A percentile compares a stretch with the other conserved stretches of the same genome.
Evolutionary conservation across 2,797 vertebrate species (phyloP).

Genomic region (Fistularia tabacaria): DNA sequence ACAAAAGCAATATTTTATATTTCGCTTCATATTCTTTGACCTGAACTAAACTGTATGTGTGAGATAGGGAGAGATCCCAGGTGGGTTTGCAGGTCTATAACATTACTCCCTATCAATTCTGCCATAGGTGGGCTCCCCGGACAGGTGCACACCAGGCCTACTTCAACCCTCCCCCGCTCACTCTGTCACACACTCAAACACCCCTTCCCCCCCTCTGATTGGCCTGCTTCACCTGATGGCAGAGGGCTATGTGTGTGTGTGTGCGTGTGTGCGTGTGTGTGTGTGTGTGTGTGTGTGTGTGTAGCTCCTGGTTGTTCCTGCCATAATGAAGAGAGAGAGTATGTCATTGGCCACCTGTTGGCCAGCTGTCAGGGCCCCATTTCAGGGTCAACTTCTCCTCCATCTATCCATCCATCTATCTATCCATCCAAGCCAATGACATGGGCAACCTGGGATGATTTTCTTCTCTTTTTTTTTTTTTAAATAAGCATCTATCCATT

Average conservation of each 20-base stretch:
- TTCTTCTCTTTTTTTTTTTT: neutral
- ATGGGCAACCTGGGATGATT: too few relatives aligned
- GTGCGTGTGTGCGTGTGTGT: constrained; percentile 36
- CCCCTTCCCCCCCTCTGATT: constrained; percentile 6
- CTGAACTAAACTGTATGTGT: too few relatives aligned
- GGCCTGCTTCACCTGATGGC: constrained; percentile 48
- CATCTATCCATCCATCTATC: constrained; percentile 10
- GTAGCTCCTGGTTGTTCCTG: constrained; percentile 38
- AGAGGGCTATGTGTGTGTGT: constrained; percentile 30
- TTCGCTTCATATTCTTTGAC: too few relatives aligned
- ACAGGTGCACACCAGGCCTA: constrained; percentile 57
- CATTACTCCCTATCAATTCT: constrained; percentile 58
- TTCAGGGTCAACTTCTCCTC: constrained; percentile 68
- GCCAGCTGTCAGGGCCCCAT: constrained; percentile 77
- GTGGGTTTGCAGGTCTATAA: constrained; percentile 55
- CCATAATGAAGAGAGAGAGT: constrained; percentile 72
- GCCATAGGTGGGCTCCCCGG: constrained; percentile 51
- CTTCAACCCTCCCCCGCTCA: constrained; percentile 8
- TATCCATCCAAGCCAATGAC: neutral
- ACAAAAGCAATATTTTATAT: too few relatives aligned
- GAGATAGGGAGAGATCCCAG: constrained; percentile 35
- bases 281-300: constrained; percentile 34
- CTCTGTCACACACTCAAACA: constrained; percentile 6
- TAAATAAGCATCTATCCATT: constrained; percentile 6
- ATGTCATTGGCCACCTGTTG: constrained; percentile 78